Evolutionary conservation across 2,797 vertebrate genomes (phyloP).

Genomic region (Parambassis ranga): DNA sequence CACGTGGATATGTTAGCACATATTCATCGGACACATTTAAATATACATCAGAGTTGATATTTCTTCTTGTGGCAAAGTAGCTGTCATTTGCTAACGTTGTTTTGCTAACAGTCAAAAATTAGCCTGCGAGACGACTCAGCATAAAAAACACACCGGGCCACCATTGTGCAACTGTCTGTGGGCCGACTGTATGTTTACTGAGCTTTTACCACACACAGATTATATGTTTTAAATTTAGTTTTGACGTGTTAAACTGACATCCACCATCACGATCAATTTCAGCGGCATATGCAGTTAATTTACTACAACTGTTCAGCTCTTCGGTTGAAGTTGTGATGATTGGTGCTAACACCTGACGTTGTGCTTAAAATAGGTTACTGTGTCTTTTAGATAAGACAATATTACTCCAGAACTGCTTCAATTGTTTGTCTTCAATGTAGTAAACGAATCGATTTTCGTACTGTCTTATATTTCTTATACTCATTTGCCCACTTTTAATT

Average conservation of each 20-base stretch:
- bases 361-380: not conserved
- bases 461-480: not conserved
- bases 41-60: not conserved
- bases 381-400: not conserved
- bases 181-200: conserved; percentile 10
- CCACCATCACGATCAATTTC: not conserved
- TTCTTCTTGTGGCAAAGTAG: conserved; percentile 14
- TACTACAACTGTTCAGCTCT: not conserved
- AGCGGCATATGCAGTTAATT: not conserved
- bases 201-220: not conserved
- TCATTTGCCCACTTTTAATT: not conserved
- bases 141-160: conserved; percentile 63
- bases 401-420: not conserved
- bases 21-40: not conserved
- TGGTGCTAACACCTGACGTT: not conserved
- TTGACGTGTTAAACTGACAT: not conserved
- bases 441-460: not conserved
- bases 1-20: rapidly evolving
- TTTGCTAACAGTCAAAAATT: conserved; percentile 69
- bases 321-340: not conserved
- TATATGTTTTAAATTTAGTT: not conserved
- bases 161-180: conserved; percentile 66
- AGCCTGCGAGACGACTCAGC: conserved; percentile 76
- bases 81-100: conserved; percentile 55
- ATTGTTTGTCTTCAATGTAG: not conserved